Evolutionary conservation across 2,113 vertebrate genomes (phyloP).

Genomic region (Epinephelus moara): DNA sequence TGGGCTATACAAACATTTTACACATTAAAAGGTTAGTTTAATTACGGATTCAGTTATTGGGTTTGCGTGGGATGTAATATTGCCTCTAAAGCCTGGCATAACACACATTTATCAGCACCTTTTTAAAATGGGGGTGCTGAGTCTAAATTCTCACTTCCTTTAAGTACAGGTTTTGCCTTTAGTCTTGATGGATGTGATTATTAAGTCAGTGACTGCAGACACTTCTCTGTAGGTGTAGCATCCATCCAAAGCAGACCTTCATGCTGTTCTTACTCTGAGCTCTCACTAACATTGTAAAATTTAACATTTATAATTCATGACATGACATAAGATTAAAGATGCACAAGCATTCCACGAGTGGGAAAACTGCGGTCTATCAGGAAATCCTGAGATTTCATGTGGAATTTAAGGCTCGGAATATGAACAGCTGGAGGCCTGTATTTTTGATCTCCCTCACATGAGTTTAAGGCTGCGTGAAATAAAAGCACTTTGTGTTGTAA

Average conservation of each 20-base stretch:
- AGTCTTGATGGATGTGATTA: neutral
- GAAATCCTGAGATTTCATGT: neutral
- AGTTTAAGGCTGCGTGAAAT: neutral
- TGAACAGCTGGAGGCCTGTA: neutral
- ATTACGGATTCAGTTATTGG: neutral
- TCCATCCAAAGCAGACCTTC: neutral
- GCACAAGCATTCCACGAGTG: neutral
- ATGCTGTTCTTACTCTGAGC: neutral
- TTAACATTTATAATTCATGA: neutral
- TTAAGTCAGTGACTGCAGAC: neutral
- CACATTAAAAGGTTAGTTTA: neutral
- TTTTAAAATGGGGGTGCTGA: neutral
- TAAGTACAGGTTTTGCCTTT: neutral
- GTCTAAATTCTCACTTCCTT: slow-evolving; percentile 3
- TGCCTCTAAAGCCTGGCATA: neutral
- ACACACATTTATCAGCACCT: neutral
- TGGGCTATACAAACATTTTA: neutral
- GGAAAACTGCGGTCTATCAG: neutral
- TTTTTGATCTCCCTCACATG: neutral
- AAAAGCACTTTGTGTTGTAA: neutral
- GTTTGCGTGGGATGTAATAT: neutral
- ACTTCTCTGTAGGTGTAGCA: neutral
- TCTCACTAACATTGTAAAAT: neutral
- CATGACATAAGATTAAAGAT: neutral
- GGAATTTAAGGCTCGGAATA: neutral